phyloP scores from a whole-genome alignment of 2,888 invertebrate genomes.

The Macrophya alboannulata region DNA sequence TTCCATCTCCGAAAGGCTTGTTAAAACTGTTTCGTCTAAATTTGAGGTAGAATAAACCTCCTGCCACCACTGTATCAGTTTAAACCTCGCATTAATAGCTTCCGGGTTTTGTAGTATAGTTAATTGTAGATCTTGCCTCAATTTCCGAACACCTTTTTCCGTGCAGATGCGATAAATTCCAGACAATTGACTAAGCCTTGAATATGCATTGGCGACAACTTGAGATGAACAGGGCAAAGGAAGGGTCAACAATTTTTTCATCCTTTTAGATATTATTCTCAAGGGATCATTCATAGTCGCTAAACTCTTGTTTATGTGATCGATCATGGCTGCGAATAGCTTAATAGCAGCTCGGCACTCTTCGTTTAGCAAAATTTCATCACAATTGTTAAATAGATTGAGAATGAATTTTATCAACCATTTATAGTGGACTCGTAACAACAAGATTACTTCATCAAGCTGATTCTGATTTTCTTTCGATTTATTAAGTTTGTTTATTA shows the following conservation, averaged over 20 bases:
- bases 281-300: constrained; percentile 68
- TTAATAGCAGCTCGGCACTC: constrained; percentile 66
- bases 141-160: constrained; percentile 57
- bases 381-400: constrained; percentile 59
- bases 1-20: constrained; percentile 62
- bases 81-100: constrained; percentile 59
- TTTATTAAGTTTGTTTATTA: constrained; percentile 74
- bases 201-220: constrained; percentile 61
- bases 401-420: constrained; percentile 86
- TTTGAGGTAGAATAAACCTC: constrained; percentile 64
- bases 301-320: constrained; percentile 64
- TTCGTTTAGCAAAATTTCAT: constrained; percentile 51
- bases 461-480: constrained; percentile 64
- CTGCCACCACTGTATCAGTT: constrained; percentile 68
- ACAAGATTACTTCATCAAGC: constrained; percentile 82
- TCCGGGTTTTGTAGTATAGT: constrained; percentile 64
- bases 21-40: constrained; percentile 59
- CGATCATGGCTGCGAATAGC: constrained; percentile 70
- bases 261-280: constrained; percentile 70
- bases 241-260: constrained; percentile 67
- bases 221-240: constrained; percentile 71
- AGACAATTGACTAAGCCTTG: constrained; percentile 62
- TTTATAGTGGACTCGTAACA: constrained; percentile 87
- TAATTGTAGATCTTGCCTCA: constrained; percentile 67
- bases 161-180: constrained; percentile 64